A percentile compares a stretch with the other conserved stretches of the same genome.
phyloP scores from a whole-genome alignment of 2,113 vertebrate genomes.

The Genyomyrus donnyi region DNA sequence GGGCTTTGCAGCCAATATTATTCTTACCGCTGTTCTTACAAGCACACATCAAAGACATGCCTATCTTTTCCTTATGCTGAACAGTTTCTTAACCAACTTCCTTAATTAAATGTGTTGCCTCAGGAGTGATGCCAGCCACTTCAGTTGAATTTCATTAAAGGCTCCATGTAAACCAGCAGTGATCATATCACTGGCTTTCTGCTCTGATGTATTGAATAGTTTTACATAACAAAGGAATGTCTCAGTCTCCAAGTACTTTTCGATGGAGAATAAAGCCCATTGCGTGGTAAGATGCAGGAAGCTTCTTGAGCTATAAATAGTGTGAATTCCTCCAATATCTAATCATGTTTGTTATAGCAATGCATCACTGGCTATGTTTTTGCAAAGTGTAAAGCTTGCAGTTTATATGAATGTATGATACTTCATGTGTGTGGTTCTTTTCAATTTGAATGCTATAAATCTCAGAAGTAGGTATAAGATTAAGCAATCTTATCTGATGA shows the following conservation, averaged over 20 bases:
- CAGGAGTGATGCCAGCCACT: background rate
- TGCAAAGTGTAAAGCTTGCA: background rate
- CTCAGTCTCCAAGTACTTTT: background rate
- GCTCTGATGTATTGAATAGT: constrained; percentile 1
- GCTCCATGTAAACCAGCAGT: background rate
- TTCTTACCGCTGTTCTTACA: background rate
- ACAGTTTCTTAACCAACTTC: constrained; percentile 1
- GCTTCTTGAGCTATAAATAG: background rate
- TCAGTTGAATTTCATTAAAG: background rate
- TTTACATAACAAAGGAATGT: constrained; percentile 6
- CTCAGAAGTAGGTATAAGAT: background rate
- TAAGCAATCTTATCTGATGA: background rate
- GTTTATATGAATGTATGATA: background rate
- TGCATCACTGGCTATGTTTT: background rate
- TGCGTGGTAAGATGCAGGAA: background rate
- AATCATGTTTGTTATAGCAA: background rate
- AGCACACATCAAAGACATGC: background rate
- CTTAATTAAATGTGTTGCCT: constrained; percentile 11
- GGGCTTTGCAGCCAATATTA: background rate
- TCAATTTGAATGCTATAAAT: background rate
- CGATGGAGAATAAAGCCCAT: background rate
- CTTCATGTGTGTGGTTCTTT: background rate
- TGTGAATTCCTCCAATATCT: background rate
- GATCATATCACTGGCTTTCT: background rate
- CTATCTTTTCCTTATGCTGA: background rate